phyloP scores from a whole-genome alignment of 2,888 invertebrate species.

The Eilema depressum region DNA sequence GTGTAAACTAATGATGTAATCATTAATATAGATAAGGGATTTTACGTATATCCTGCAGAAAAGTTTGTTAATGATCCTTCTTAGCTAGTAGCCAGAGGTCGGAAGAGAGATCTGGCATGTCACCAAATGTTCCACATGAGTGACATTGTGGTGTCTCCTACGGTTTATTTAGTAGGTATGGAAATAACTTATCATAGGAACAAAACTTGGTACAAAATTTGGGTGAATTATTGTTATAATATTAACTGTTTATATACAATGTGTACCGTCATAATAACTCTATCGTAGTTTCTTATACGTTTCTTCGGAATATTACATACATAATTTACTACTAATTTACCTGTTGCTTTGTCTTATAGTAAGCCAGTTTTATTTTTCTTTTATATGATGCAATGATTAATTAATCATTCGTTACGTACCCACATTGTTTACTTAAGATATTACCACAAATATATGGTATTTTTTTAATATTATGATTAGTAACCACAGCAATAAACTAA shows the following conservation, averaged over 20 bases:
- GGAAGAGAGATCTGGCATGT: background rate
- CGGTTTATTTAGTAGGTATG: background rate
- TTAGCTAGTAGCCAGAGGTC: background rate
- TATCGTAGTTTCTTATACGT: constrained; percentile 3
- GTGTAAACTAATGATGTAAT: constrained; percentile 46
- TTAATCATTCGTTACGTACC: background rate
- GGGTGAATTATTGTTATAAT: background rate
- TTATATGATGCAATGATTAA: background rate
- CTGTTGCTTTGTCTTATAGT: constrained; percentile 10
- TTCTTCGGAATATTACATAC: background rate
- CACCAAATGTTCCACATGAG: background rate
- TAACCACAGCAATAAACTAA: background rate
- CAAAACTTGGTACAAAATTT: background rate
- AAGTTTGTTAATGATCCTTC: background rate
- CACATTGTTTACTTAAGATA: background rate
- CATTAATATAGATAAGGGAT: background rate
- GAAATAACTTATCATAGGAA: background rate
- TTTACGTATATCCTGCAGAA: background rate
- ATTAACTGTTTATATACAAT: background rate
- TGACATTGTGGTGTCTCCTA: too few relatives aligned
- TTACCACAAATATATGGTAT: background rate
- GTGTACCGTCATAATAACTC: background rate
- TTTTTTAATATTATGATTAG: background rate
- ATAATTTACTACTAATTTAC: constrained; percentile 15
- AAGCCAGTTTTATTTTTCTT: constrained; percentile 1